Evolutionary conservation across 2,797 vertebrate genomes (phyloP), one percentile per base, ranked within the genome.

Genomic region (Scyliorhinus canicula): DNA sequence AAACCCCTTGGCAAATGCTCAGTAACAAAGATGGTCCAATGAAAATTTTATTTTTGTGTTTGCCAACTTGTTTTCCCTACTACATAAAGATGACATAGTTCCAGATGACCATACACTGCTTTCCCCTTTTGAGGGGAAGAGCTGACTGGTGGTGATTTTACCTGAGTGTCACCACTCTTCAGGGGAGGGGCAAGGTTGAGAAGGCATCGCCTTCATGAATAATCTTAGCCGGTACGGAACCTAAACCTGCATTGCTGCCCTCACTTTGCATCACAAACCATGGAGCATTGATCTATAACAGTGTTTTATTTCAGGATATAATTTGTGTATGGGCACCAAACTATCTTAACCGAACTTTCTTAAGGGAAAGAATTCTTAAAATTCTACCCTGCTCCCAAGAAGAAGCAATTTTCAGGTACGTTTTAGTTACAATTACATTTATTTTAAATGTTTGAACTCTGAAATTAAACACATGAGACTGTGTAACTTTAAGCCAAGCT

Each of bases 11-110:
- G n/a, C n/a, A n/a, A n/a, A 26, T 26, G 21, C 28, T 71, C 67
- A 21, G 28, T 52, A 74, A 71, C 65, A 71, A 67, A 93, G 93
- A 69, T 71, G 31, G 88, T 19, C 35, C 57, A 93, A 74, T 94
- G 69, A 94, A 94, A 94, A 52, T 35, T 28, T 35, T 31, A 94
- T 52, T 94, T 52, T 44, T 50, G 67, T 44, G 55, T 94, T 74
- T 71, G 44, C 21, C 50, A 94, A 55, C 67, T 69, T 52, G 93
- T 24, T 71, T 74, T 94, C 44, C 26, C 28, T n/a, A 7, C 47
- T 94, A 26, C 67, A 94, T 52, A 7, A 28, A 65, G n/a, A n/a
- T n/a, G n/a, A n/a, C n/a, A n/a, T n/a, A n/a, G n/a, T n/a, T n/a
- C n/a, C n/a, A n/a, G n/a, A n/a, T n/a, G n/a, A n/a, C n/a, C n/a